phyloP scores from a whole-genome alignment of 2,113 vertebrate species.

The Morone saxatilis region DNA sequence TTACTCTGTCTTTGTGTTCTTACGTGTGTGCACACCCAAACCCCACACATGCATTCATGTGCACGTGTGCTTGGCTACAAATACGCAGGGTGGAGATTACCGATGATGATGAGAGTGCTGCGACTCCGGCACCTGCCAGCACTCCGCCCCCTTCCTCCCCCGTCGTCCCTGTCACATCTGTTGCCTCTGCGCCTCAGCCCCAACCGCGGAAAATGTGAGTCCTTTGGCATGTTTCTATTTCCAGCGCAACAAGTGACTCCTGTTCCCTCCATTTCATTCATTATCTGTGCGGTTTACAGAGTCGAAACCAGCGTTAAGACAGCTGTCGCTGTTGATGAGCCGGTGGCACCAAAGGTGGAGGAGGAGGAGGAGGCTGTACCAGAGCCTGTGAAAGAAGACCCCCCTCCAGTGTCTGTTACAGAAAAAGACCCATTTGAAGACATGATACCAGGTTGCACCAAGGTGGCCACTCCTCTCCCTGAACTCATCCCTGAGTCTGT shows the following conservation, averaged over 20 bases:
- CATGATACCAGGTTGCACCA: slow-evolving; percentile 52
- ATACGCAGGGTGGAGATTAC: slow-evolving; percentile 78
- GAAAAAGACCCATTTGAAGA: slow-evolving; percentile 29
- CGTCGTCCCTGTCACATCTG: slow-evolving; percentile 38
- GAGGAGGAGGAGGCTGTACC: not conserved
- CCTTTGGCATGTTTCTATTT: not conserved
- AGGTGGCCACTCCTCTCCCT: slow-evolving; percentile 61
- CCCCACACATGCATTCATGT: not conserved
- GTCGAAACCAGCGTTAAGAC: not conserved
- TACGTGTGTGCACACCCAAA: no score
- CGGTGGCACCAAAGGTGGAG: slow-evolving; percentile 32
- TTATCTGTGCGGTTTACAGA: slow-evolving; percentile 58
- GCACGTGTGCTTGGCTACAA: slow-evolving; percentile 13
- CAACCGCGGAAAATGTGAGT: slow-evolving; percentile 47
- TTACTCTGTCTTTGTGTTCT: not conserved
- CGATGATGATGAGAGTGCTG: slow-evolving; percentile 74
- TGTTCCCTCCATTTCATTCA: not conserved
- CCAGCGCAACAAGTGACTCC: not conserved
- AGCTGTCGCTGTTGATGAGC: slow-evolving; percentile 39
- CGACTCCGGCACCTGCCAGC: slow-evolving; percentile 35
- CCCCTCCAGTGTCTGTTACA: not conserved
- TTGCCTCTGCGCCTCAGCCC: slow-evolving; percentile 21
- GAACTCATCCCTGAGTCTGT: slow-evolving; percentile 32
- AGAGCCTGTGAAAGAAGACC: slow-evolving; percentile 33
- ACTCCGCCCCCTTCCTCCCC: slow-evolving; percentile 16